These are phyloP conservation scores for Amphipoea oculea DNA, from an alignment of 2,888 invertebrate genomes.

Conservation along the genomic window DNA sequence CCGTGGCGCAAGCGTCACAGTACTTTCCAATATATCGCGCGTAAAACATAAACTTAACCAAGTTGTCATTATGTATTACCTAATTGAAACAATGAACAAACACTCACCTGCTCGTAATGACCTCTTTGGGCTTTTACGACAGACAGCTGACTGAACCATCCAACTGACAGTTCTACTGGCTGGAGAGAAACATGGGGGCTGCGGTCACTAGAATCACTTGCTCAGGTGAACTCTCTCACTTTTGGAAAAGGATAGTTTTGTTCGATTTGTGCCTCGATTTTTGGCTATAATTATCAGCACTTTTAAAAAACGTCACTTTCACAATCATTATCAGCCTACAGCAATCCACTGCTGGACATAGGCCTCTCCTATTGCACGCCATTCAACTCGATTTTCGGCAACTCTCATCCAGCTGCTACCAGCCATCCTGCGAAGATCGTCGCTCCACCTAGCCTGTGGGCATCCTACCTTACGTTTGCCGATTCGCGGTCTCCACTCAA, in stretches of 20 bases:
- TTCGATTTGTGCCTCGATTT: background rate
- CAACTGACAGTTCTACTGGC: background rate
- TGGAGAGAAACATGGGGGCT: background rate
- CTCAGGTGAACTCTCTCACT: background rate
- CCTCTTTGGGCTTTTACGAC: background rate
- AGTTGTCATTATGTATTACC: background rate
- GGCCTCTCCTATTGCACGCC: no score
- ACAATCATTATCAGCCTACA: no score
- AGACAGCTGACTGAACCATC: background rate
- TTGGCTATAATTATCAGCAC: background rate
- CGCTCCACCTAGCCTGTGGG: no score
- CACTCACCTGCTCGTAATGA: background rate
- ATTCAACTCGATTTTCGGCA: no score
- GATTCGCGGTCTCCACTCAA: no score
- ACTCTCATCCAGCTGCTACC: no score
- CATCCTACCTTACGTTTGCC: no score
- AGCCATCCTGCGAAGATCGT: no score
- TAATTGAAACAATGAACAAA: background rate
- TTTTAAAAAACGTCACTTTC: background rate
- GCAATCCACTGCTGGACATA: no score
- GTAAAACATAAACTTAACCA: background rate
- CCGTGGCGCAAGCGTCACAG: no score
- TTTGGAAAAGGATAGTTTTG: no score
- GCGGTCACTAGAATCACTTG: background rate
- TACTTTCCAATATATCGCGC: background rate